Percentiles rank a stretch among this genome's conserved stretches.
phyloP scores from a whole-genome alignment of 2,113 vertebrate genomes.

The Pseudolaguvia tuberculata region DNA sequence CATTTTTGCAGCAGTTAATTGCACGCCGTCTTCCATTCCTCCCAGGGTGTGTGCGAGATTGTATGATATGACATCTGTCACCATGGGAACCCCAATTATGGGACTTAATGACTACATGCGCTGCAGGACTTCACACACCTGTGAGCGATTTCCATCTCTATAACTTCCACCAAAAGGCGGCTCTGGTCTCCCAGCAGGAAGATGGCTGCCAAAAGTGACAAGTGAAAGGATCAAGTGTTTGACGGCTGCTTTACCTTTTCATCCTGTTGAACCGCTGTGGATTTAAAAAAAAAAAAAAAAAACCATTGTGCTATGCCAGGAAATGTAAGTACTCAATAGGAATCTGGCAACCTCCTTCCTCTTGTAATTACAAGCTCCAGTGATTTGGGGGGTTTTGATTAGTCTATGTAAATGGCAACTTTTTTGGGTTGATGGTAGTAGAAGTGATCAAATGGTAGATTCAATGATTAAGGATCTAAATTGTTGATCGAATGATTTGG shows the following conservation, averaged over 20 bases:
- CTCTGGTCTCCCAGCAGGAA: not conserved
- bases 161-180: slow-evolving; percentile 5
- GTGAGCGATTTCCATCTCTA: slow-evolving; percentile 23
- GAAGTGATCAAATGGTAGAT: too few species aligned
- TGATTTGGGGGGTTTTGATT: not conserved
- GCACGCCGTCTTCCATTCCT: slow-evolving; percentile 46
- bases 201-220: slow-evolving; percentile 19
- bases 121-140: slow-evolving; percentile 38
- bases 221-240: slow-evolving; percentile 16
- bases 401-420: too few species aligned
- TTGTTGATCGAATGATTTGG: too few species aligned
- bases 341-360: not conserved
- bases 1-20: slow-evolving; percentile 58
- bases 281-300: slow-evolving; percentile 8
- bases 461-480: too few species aligned
- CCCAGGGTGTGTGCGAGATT: slow-evolving; percentile 19
- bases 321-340: slow-evolving; percentile 1
- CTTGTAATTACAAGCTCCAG: not conserved
- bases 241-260: not conserved
- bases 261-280: not conserved
- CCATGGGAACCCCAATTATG: slow-evolving; percentile 50
- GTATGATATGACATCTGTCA: slow-evolving; percentile 50
- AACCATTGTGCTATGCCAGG: not conserved
- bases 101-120: slow-evolving; percentile 50
- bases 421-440: not conserved